These are phyloP conservation scores for Melanargia galathea DNA, from an alignment of 2,888 invertebrate genomes.

Conservation along the genomic window DNA sequence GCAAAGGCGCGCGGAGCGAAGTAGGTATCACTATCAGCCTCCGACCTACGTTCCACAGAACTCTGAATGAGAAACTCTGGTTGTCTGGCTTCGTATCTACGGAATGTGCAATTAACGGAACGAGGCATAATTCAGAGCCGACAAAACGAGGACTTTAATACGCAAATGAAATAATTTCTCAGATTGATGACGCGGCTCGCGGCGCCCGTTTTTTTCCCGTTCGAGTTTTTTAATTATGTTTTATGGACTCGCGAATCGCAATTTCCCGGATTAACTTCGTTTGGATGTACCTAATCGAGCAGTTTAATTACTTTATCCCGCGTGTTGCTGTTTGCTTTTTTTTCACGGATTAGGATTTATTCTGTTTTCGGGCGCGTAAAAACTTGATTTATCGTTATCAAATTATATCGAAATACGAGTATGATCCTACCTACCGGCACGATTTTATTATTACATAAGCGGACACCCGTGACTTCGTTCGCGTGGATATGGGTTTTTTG, in stretches of 20 bases:
- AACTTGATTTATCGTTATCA: slow-evolving; percentile 6
- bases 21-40: too few species aligned
- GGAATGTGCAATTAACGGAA: slow-evolving; percentile 68
- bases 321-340: slow-evolving; percentile 35
- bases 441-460: too few species aligned
- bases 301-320: slow-evolving; percentile 48
- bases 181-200: slow-evolving; percentile 77
- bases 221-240: slow-evolving; percentile 80
- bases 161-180: slow-evolving; percentile 80
- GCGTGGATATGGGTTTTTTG: too few species aligned
- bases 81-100: too few species aligned
- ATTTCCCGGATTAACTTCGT: slow-evolving; percentile 76
- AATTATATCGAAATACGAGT: not conserved
- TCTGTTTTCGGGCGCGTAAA: slow-evolving; percentile 22
- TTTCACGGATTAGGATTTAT: slow-evolving; percentile 32
- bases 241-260: slow-evolving; percentile 77
- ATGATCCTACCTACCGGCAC: too few species aligned
- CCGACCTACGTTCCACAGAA: too few species aligned
- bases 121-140: slow-evolving; percentile 75
- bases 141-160: slow-evolving; percentile 81
- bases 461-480: too few species aligned
- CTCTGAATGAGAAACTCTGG: too few species aligned
- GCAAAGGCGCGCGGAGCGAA: too few species aligned
- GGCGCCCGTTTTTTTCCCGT: slow-evolving; percentile 61
- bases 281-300: slow-evolving; percentile 50